Evolutionary conservation across 1,140 invertebrate species (phyloP), one percentile per base, ranked within the genome.

Genomic region (Megalonaias nervosa): DNA sequence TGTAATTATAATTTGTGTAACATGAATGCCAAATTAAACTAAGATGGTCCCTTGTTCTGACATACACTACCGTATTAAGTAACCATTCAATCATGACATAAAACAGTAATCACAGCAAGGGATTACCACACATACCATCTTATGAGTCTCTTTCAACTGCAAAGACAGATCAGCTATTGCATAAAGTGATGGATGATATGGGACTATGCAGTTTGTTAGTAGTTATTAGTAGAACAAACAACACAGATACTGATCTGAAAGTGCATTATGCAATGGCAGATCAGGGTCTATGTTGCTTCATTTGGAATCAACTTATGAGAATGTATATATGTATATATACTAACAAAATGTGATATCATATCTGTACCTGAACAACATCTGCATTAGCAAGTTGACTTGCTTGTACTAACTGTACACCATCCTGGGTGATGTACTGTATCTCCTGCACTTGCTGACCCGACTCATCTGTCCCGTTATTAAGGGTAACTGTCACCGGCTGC

Each of bases 371-470:
- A 26, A 82, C 68, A n/a, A 65, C 80, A 5, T 84, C 80, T 68
- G 83, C 84, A 12, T 77, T 74, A 60, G 75, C 82, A 31, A 75
- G 71, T 67, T 82, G 79, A 11, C 71, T 57, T 15, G 80, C 67
- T 48, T 81, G 80, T 12, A 77, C 74, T n/a, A 76, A 67, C 31
- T 75, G 82, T 60, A 81, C 82, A 13, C 86, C 86, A 85, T 89
- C 88, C 26, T 80, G 77, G 67, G 88, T 88, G 15, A 89, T 85
- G 68, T 89, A 89, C 65, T 88, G 86, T 67, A 89, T 88, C 55
- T 83, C 83, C 70, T 81, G 82, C n/a, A 84, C 57, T 61, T 60
- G 77, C 67, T 58, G 31, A 31, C 81, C 79, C 9, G 74, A 71
- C n/a, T 84, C 85, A 57, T 87, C 85, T 48, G 75, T 72, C 17